Base-by-base conservation (phyloP, 2,797 vertebrate genomes). In the Vultur gryphus region DNA sequence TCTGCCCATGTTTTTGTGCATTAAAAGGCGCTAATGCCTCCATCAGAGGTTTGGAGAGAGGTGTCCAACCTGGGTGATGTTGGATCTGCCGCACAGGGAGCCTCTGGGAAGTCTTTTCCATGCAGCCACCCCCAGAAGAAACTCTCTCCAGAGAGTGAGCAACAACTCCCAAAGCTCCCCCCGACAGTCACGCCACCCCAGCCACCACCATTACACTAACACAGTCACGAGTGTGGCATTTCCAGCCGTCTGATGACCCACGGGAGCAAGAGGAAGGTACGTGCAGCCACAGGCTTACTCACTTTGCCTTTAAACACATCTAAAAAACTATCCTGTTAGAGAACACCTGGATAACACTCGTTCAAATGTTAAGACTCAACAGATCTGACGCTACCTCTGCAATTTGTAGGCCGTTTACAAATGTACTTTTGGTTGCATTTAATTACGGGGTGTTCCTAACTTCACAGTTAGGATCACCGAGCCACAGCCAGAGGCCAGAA, bases 101-200 rank as follows among this genome's bases (percentile, higher is more conserved):
- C 24, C 48, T 10, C 58, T 3, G 2, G n/a, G 37, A 89, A 59
- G 31, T 3, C 33, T 83, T 44, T 39, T 28, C 64, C 64, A 8
- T 4, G 33, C 1, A 4, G n/a, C 29, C 39, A 48, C 7, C 13
- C 23, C 28, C n/a, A 48, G 8, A 19, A 44, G 71, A 58, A 83
- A 10, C n/a, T 72, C 55, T 49, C 61, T 65, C 69, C 71, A 35
- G 18, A 70, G 20, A 41, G 24, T 2, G 33, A 86, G 16, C 37
- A 62, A 51, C 67, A 46, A 6, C 9, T 85, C 64, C 17, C 41
- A 72, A 28, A 88, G 49, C 14, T 76, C 16, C 25, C 19, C 11
- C 0, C 0, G 0, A 51, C 1, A 0, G 24, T 35, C 66, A 33
- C 1, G 3, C 28, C 44, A 28, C 4, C 18, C 58, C 49, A 51